Base-by-base conservation (phyloP, 1,140 invertebrate species). In the Pseudomyrmex cubaensis region DNA sequence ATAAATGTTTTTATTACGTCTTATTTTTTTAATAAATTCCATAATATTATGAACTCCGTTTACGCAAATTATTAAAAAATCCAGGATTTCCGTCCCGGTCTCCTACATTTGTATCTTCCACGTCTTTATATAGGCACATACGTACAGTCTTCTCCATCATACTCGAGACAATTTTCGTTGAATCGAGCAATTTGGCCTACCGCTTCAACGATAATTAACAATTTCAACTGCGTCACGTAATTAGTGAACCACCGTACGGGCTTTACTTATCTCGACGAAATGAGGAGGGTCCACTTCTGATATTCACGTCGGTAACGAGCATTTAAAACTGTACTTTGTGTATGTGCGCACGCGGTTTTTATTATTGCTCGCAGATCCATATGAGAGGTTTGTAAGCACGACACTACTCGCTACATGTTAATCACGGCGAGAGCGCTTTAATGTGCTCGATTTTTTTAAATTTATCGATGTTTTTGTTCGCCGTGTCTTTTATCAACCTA, bases 151-250 rank as follows among this genome's bases (percentile, higher is more conserved):
- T 35, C 44, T 80, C 54, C 44, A 59, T n/a, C 12, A 35, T 17
- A 15, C 52, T 70, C 64, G 10, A 44, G 54, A 78, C 46, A 70
- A 78, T 70, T 44, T 69, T 66, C 50, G 50, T 2, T n/a, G 25
- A 66, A 46, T 10, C 52, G 61, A 66, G 20, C n/a, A 17, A 15
- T 57, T 77, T 25, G 61, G 2, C 54, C 20, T 7, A n/a, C 46
- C 15, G 46, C 15, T 66, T 10, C 64, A 3, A 35, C 54, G 44
- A 59, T 78, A 78, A 78, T 78, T 78, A 78, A 66, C 64, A 78
- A 78, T 78, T 78, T 78, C 64, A 50, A 78, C 64, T 78, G 64
- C 54, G 54, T 78, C 76, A 78, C 64, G 64, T 78, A 78, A 78
- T 78, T 78, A 78, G 54, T 25, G 76, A 46, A 57, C 48, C 61